Evolutionary conservation across 1,140 invertebrate species (phyloP).

Genomic region (Antheraea pernyi): DNA sequence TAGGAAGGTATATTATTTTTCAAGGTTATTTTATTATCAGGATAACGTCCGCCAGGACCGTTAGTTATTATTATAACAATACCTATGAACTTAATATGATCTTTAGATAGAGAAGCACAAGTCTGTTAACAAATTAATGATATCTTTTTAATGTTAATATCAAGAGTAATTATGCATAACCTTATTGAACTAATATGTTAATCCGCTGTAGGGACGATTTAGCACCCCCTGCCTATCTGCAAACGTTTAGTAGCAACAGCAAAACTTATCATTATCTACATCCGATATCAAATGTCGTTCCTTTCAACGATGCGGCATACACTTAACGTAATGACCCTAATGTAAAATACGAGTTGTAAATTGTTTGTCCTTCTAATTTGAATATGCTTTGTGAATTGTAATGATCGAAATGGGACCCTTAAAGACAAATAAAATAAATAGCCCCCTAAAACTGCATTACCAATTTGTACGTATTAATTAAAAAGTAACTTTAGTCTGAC

Average conservation of each 20-base stretch:
- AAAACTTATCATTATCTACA: constrained; percentile 55
- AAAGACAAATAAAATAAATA: neutral
- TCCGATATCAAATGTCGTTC: constrained; percentile 48
- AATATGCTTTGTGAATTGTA: neutral
- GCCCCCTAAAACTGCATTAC: no score
- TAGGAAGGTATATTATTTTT: no score
- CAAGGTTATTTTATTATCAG: no score
- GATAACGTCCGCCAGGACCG: no score
- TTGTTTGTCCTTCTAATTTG: neutral
- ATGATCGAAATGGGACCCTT: neutral
- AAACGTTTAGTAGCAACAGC: constrained; percentile 47
- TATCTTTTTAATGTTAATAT: constrained; percentile 14
- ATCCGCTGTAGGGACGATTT: constrained; percentile 65
- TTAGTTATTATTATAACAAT: no score
- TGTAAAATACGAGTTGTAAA: neutral
- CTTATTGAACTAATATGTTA: constrained; percentile 67
- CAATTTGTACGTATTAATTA: no score
- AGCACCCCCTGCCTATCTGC: constrained; percentile 54
- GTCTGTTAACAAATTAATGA: no score
- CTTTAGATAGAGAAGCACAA: no score
- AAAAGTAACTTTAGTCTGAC: no score
- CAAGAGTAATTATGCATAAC: constrained; percentile 60
- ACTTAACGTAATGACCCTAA: constrained; percentile 9
- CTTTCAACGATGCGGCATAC: constrained; percentile 42
- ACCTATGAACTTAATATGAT: no score